Evolutionary conservation across 2,113 vertebrate species (phyloP).

Genomic region (Anthoscopus minutus): DNA sequence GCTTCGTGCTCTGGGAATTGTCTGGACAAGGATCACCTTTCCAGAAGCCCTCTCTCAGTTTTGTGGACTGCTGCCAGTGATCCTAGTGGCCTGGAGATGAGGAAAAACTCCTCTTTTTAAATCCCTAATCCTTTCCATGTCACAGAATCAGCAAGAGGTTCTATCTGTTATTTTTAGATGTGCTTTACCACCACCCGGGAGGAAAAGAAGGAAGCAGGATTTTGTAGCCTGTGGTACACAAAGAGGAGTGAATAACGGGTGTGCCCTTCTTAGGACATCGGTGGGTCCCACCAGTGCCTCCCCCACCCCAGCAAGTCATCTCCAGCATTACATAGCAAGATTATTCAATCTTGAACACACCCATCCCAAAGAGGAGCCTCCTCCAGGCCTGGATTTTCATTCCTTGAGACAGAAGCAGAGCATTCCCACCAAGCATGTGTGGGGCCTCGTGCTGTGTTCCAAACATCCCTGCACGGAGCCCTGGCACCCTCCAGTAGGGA

Average conservation of each 20-base stretch:
- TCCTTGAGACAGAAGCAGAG: slow-evolving; percentile 1
- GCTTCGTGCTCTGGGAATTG: background rate
- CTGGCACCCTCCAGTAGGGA: background rate
- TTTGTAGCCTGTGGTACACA: slow-evolving; percentile 62
- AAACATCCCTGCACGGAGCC: background rate
- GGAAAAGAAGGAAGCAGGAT: slow-evolving; percentile 51
- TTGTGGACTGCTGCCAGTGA: background rate
- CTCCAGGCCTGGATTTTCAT: slow-evolving; percentile 54
- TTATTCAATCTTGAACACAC: slow-evolving; percentile 56
- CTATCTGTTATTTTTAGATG: slow-evolving; percentile 51
- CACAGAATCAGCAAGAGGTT: background rate
- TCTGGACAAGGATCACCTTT: background rate
- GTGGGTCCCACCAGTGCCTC: slow-evolving; percentile 27
- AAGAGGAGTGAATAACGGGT: slow-evolving; percentile 49
- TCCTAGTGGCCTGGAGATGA: background rate
- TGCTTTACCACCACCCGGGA: slow-evolving; percentile 25
- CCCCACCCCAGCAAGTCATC: slow-evolving; percentile 59
- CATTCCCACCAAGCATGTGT: background rate
- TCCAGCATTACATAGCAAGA: slow-evolving; percentile 48
- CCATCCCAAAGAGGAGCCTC: slow-evolving; percentile 38
- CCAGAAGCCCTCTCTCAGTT: background rate
- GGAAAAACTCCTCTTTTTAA: background rate
- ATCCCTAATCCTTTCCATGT: background rate
- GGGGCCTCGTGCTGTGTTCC: background rate
- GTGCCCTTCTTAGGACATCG: slow-evolving; percentile 35